Evolutionary conservation across 1,140 invertebrate species (phyloP).

Genomic region (Patella vulgata): DNA sequence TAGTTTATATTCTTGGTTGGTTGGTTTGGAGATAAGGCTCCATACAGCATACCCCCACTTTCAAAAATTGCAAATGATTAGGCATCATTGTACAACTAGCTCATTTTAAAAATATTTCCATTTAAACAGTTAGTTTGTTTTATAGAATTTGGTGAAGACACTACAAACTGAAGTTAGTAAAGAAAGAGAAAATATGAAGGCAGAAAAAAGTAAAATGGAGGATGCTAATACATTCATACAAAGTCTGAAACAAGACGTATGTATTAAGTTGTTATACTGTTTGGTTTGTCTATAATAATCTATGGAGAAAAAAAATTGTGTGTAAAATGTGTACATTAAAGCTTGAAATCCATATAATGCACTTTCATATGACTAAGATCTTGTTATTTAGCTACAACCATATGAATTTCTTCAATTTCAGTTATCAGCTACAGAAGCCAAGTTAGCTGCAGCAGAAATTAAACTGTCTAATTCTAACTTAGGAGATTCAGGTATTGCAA

Average conservation of each 20-base stretch:
- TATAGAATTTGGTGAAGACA: slow-evolving; percentile 55
- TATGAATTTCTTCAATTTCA: no score
- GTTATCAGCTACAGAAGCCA: slow-evolving; percentile 71
- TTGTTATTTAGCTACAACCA: no score
- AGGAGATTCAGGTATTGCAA: slow-evolving; percentile 13
- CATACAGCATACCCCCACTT: no score
- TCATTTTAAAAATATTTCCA: no score
- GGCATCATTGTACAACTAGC: no score
- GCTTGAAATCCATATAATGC: no score
- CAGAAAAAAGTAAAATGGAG: slow-evolving; percentile 68
- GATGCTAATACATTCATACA: slow-evolving; percentile 47
- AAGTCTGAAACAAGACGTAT: slow-evolving; percentile 58
- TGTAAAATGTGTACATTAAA: background rate
- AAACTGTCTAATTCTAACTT: slow-evolving; percentile 34
- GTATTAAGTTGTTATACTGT: background rate
- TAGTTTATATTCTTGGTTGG: no score
- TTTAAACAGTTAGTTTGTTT: no score
- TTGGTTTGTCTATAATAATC: background rate
- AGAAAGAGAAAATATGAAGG: slow-evolving; percentile 50
- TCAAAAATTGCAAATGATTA: no score
- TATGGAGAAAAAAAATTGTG: background rate
- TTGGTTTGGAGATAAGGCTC: no score
- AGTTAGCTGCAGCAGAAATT: slow-evolving; percentile 48
- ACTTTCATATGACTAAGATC: no score
- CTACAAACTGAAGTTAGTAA: slow-evolving; percentile 54